phyloP scores from a whole-genome alignment of 2,797 vertebrate genomes.

The Mycteria americana region DNA sequence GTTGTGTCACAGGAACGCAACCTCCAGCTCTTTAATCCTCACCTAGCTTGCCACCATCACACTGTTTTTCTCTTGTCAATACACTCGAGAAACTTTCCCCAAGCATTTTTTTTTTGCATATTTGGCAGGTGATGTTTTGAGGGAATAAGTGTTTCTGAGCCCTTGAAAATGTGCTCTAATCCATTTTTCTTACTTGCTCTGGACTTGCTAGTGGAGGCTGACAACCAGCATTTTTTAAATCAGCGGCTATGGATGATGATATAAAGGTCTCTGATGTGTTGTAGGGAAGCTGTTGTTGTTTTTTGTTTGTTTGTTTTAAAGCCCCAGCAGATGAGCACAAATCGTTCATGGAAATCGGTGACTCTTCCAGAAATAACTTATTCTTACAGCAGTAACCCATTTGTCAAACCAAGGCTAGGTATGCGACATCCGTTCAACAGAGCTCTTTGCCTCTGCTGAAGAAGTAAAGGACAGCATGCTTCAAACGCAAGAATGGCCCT shows the following conservation, averaged over 20 bases:
- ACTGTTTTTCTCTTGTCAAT: not conserved
- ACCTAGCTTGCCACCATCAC: not conserved
- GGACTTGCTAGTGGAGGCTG: not conserved
- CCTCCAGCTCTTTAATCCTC: not conserved
- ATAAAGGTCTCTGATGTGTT: not conserved
- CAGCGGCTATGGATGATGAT: fast-evolving
- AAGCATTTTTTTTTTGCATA: no score
- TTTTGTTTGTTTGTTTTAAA: not conserved
- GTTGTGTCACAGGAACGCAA: not conserved
- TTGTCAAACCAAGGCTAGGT: not conserved
- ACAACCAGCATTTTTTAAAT: not conserved
- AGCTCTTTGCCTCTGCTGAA: not conserved
- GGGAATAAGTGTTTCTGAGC: not conserved
- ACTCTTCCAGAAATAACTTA: not conserved
- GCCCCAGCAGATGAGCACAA: not conserved
- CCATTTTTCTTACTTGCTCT: not conserved
- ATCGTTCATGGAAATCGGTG: not conserved
- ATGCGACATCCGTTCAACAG: not conserved
- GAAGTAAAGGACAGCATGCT: not conserved
- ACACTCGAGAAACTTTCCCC: fast-evolving
- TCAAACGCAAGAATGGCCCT: fast-evolving
- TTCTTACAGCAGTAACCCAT: not conserved
- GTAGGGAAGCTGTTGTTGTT: not conserved
- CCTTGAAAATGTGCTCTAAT: not conserved
- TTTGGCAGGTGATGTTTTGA: not conserved